Evolutionary conservation across 2,113 vertebrate genomes (phyloP).

Genomic region (Lamprologus ornatipinnis): DNA sequence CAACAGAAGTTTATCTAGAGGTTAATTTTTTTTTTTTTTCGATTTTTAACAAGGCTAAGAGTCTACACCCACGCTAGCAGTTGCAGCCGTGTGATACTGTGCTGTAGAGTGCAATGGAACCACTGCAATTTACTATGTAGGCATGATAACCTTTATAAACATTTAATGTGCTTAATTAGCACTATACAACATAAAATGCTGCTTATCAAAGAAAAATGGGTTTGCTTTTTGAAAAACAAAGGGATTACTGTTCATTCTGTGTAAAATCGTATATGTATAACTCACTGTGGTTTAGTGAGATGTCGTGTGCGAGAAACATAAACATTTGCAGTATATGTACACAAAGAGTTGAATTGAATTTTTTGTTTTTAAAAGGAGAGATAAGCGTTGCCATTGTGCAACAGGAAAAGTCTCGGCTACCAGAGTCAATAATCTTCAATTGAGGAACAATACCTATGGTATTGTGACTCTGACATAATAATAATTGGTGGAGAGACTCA

Average conservation of each 20-base stretch:
- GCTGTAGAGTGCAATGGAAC: not conserved
- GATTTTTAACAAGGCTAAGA: not conserved
- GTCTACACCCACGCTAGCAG: not conserved
- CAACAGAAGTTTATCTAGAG: not conserved
- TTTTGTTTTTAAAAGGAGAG: not conserved
- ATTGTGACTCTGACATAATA: not conserved
- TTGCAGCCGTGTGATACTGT: not conserved
- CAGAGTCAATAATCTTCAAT: not conserved
- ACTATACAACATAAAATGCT: not conserved
- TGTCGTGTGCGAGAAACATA: not conserved
- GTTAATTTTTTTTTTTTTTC: accelerated
- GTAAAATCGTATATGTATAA: not conserved
- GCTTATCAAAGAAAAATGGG: not conserved
- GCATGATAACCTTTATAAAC: not conserved
- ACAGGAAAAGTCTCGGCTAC: not conserved
- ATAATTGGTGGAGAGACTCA: not conserved
- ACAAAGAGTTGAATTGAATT: not conserved
- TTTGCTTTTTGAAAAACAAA: not conserved
- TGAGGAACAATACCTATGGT: not conserved
- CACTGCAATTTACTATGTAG: not conserved
- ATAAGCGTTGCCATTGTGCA: not conserved
- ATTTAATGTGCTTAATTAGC: not conserved
- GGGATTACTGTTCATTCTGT: not conserved
- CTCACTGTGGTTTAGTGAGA: not conserved
- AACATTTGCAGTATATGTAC: not conserved